Conservation (phyloP, 2,797 vertebrate genomes). For the Anableps anableps region DNA sequence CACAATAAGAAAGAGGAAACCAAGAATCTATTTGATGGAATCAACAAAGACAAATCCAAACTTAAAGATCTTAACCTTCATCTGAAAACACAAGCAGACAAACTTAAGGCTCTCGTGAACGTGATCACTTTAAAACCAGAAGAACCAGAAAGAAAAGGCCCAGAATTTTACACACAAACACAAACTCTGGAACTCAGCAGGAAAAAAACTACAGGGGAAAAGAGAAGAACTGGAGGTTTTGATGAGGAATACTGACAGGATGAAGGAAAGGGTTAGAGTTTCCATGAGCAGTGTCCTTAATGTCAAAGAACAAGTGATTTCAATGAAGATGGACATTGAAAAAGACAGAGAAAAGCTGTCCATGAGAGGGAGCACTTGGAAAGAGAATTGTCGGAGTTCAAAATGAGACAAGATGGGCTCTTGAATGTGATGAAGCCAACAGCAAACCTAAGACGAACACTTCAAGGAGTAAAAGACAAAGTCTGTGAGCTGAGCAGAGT, state of each 20-base stretch:
- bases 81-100: conserved; percentile 1
- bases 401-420: conserved; percentile 1
- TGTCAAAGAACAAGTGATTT: neutral
- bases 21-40: neutral
- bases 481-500: neutral
- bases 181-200: neutral
- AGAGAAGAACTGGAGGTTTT: conserved; percentile 11
- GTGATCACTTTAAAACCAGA: neutral
- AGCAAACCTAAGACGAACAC: neutral
- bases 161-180: neutral
- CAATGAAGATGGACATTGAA: neutral
- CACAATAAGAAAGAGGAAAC: neutral
- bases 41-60: conserved; percentile 7
- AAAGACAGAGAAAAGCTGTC: neutral
- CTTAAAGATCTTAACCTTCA: neutral
- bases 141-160: neutral
- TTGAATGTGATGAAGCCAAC: neutral
- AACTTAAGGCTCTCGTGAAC: neutral
- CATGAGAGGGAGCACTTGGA: conserved; percentile 4
- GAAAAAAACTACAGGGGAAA: neutral
- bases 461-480: neutral
- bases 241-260: neutral
- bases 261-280: conserved; percentile 6
- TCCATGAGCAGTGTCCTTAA: neutral
- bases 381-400: neutral